A percentile compares a stretch with the other conserved stretches of the same genome.
phyloP scores from a whole-genome alignment of 2,797 vertebrate genomes.

The Acipenser oxyrinchus region DNA sequence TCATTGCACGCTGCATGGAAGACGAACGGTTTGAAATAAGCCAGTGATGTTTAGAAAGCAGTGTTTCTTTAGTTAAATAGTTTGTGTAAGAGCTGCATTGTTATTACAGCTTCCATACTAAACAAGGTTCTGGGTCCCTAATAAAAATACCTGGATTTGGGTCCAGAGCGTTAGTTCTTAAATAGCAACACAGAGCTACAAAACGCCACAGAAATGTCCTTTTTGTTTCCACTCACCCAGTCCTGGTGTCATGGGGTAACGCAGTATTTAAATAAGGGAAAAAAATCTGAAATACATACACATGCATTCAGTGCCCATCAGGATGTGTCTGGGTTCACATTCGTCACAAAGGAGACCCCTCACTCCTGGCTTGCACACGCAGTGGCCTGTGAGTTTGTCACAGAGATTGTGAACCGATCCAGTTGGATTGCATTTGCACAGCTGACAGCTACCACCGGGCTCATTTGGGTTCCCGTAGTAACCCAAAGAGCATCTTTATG shows the following conservation, averaged over 20 bases:
- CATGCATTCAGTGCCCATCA: conserved; percentile 62
- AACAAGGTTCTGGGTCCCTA: too few species aligned
- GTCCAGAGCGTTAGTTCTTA: too few species aligned
- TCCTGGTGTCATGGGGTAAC: too few species aligned
- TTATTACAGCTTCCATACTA: too few species aligned
- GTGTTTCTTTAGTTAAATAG: too few species aligned
- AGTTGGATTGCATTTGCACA: conserved; percentile 59
- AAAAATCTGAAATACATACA: conserved; percentile 60
- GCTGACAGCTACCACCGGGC: conserved; percentile 54
- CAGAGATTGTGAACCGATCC: conserved; percentile 66
- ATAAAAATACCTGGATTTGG: too few species aligned
- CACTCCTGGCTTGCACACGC: conserved; percentile 70
- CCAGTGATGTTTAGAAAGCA: too few species aligned
- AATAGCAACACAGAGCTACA: too few species aligned
- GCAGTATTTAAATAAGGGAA: not conserved
- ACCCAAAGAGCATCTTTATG: conserved; percentile 71
- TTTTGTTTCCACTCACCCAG: too few species aligned
- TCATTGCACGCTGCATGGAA: conserved; percentile 72
- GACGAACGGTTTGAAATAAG: not conserved
- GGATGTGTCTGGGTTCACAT: conserved; percentile 67
- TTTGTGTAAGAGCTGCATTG: too few species aligned
- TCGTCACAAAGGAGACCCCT: conserved; percentile 70
- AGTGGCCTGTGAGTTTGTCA: conserved; percentile 61
- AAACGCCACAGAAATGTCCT: too few species aligned
- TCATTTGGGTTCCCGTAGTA: conserved; percentile 71